Conservation (phyloP, 2,113 vertebrate species). For the Myodes glareolus region DNA sequence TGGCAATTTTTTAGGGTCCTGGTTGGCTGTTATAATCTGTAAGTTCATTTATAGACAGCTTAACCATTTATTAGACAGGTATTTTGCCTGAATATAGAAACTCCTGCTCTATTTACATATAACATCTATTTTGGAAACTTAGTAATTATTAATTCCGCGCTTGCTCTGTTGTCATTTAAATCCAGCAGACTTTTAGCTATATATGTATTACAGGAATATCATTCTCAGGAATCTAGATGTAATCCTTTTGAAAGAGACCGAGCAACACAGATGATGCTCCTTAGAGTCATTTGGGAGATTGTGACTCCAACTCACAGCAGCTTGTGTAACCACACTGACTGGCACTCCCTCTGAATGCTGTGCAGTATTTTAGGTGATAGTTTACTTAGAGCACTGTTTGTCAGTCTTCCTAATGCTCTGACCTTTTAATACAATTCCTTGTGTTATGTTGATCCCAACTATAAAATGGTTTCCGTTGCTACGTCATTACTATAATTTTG, state of each 20-base stretch:
- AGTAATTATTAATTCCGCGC: neutral
- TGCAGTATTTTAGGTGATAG: neutral
- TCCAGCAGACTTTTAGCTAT: neutral
- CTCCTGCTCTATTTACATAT: neutral
- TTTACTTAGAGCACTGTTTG: neutral
- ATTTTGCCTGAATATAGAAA: neutral
- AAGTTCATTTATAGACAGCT: neutral
- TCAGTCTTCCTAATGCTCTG: neutral
- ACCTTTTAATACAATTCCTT: neutral
- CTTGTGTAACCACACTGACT: accelerated
- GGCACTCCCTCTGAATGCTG: accelerated
- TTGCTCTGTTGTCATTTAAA: neutral
- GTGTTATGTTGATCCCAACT: neutral
- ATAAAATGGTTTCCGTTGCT: neutral
- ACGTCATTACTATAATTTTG: neutral
- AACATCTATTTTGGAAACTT: neutral
- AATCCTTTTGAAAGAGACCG: neutral
- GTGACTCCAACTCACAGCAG: neutral
- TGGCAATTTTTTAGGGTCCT: neutral
- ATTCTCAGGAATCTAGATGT: neutral
- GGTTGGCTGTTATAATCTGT: neutral
- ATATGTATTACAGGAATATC: neutral
- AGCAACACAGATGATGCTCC: neutral
- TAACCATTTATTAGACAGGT: neutral
- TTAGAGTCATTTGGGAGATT: neutral